Conservation (phyloP, 1,140 invertebrate species). For the Trachymyrmex septentrionalis region DNA sequence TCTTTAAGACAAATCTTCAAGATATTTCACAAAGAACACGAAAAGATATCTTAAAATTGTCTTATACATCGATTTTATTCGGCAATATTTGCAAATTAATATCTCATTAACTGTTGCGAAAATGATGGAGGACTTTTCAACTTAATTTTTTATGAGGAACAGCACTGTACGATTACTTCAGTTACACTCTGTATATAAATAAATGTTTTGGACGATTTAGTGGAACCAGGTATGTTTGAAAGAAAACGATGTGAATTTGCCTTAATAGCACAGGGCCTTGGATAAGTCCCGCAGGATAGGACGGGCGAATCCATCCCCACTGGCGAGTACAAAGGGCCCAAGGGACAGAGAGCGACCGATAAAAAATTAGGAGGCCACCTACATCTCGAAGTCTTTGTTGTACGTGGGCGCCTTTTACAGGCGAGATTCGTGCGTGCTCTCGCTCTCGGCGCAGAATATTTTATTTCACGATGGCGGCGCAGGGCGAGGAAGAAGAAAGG, state of each 20-base stretch:
- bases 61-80: too few species aligned
- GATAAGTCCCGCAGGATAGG: background rate
- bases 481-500: background rate
- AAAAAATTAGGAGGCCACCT: slow-evolving; percentile 72
- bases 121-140: too few species aligned
- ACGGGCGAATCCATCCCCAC: background rate
- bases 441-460: slow-evolving; percentile 59
- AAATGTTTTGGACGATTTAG: background rate
- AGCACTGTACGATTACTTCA: too few species aligned
- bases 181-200: background rate
- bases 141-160: too few species aligned
- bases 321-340: background rate
- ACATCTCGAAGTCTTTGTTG: slow-evolving; percentile 62
- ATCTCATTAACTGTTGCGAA: too few species aligned
- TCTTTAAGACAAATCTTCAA: too few species aligned
- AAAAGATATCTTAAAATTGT: too few species aligned
- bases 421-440: slow-evolving; percentile 40
- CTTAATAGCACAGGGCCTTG: slow-evolving; percentile 6
- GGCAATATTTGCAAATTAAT: too few species aligned
- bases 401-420: slow-evolving; percentile 59
- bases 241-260: background rate
- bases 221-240: background rate
- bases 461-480: slow-evolving; percentile 21
- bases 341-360: slow-evolving; percentile 39
- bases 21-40: too few species aligned